phyloP scores from a whole-genome alignment of 2,797 vertebrate species.

The Sebastes taczanowskii region DNA sequence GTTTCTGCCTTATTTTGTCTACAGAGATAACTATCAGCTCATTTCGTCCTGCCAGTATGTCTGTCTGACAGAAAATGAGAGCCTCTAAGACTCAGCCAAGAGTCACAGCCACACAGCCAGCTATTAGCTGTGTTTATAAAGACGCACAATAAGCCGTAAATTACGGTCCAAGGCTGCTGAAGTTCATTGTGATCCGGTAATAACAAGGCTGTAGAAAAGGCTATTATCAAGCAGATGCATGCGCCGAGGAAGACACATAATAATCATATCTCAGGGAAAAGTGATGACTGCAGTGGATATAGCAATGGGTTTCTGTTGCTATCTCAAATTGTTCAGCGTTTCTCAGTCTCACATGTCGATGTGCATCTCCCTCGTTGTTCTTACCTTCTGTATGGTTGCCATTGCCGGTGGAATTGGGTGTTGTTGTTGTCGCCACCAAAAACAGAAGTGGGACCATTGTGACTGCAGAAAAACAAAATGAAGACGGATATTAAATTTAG shows the following conservation, averaged over 20 bases:
- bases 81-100: conserved; percentile 24
- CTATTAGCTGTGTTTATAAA: conserved; percentile 52
- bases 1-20: conserved; percentile 63
- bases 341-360: conserved; percentile 43
- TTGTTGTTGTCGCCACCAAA: conserved; percentile 64
- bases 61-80: conserved; percentile 47
- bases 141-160: conserved; percentile 61
- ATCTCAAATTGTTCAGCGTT: conserved; percentile 7
- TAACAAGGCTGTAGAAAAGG: conserved; percentile 54
- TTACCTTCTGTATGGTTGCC: conserved; percentile 71
- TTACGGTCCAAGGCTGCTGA: conserved; percentile 45
- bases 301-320: conserved; percentile 8
- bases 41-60: conserved; percentile 25
- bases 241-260: conserved; percentile 20
- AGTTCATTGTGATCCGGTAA: conserved; percentile 64
- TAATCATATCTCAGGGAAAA: conserved; percentile 50
- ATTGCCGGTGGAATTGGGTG: conserved; percentile 52
- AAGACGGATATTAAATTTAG: conserved; percentile 73
- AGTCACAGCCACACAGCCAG: conserved; percentile 29
- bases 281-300: conserved; percentile 31
- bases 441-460: conserved; percentile 84
- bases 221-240: conserved; percentile 57
- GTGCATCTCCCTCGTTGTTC: conserved; percentile 21
- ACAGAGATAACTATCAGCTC: conserved; percentile 54
- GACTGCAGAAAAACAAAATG: conserved; percentile 74